Base-by-base conservation (phyloP, 2,113 vertebrate species). In the Charina bottae region DNA sequence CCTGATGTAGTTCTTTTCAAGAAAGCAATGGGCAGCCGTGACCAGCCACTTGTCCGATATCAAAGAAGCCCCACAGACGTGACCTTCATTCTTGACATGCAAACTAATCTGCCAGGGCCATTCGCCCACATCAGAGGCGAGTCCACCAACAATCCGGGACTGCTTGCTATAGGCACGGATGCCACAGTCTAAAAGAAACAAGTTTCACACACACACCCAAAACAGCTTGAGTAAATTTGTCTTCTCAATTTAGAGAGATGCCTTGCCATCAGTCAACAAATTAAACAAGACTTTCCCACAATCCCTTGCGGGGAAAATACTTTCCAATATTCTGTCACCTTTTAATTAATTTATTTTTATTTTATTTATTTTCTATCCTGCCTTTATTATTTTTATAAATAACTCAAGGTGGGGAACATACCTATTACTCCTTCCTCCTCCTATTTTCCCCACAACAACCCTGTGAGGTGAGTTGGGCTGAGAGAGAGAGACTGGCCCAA, bases 21-120 rank as follows among this genome's bases (percentile, higher is more conserved):
- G 92, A 87, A 99, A 99, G 91, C 99, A 99, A 64, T 99, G 99
- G 0, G 99, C 99, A 0, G 99, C 99, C 0, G 99, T 99, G 89
- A 99, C 97, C 91, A 99, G 95, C 98, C 99, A 99, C n/a, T 1
- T 96, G 0, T 95, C 92, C 0, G 97, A 98, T 94, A 99, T 96
- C 94, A 99, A 72, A 0, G 99, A 98, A 2, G 98, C 99, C 7
- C 99, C 99, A 0, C 99, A 99, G 92, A 98, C 93, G 53, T 99
- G 99, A 17, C 98, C 97, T 0, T 37, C 68, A n/a, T 42, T 78
- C 91, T 93, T 97, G 24, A 94, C 90, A 0, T 99, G 99, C 19
- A 99, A 98, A 97, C 99, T 99, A 97, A 99, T 98, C 96, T 99
- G 99, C 99, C 99, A 99, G 0, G 99, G 99, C 96, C 98, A 99